Base-by-base conservation (phyloP, 2,888 invertebrate species). In the Carabus problematicus region DNA sequence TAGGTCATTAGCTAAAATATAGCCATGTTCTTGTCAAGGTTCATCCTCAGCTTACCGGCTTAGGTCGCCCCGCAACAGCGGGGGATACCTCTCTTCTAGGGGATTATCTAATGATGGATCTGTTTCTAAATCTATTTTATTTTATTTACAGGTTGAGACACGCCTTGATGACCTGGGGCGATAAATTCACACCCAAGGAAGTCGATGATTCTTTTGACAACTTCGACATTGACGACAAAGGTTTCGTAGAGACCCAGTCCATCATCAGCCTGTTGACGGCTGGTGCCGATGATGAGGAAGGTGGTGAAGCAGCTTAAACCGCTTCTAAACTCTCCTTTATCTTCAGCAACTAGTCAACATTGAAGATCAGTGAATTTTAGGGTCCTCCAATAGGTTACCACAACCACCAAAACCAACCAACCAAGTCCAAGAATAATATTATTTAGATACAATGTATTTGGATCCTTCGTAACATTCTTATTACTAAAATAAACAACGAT, bases 161-260 rank as follows among this genome's bases (percentile, higher is more conserved):
- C 84, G 92, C 94, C 77, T 88, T 96, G 81, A 91, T 93, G 90
- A 93, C 92, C 85, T 96, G 91, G 89, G 95, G 96, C 76, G 95
- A 96, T 81, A 95, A 94, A 85, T 96, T 96, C 89, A 85, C 89
- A 82, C 86, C 88, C 78, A 90, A 92, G 81, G 95, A 95, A 82
- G 92, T 93, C 79, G 93, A 95, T 82, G 95, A 95, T 81, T 95
- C 95, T 73, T 95, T 90, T 85, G 95, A 95, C 84, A 92, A 94
- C 84, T 94, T 96, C 90, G 91, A 91, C 71, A 93, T 95, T 81
- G 95, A 95, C 84, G 93, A 93, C 82, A 91, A 92, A 80, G 94
- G 94, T 82, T 89, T 88, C 86, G 94, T 95, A 82, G 94, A 95
- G 85, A 94, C 94, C 82, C 85, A 84, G 77, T 92, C 91, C 82